phyloP scores from a whole-genome alignment of 2,113 vertebrate species.

The Axis porcinus region DNA sequence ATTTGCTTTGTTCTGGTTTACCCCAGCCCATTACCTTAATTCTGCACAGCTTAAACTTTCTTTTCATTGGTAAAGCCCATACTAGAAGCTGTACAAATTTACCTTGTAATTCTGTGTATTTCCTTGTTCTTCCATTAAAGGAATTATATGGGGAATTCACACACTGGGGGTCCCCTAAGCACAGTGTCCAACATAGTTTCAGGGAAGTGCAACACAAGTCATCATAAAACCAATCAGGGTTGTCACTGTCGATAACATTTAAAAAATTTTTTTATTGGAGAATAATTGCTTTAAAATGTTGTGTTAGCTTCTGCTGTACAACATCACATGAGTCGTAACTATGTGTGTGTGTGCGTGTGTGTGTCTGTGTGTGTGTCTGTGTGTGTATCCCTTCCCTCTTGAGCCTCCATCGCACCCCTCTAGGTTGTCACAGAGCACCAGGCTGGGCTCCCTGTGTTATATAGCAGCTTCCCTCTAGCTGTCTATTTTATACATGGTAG shows the following conservation, averaged over 20 bases:
- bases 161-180: neutral
- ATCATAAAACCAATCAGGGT: neutral
- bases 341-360: neutral
- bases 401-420: neutral
- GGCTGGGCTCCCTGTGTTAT: neutral
- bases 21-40: neutral
- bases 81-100: neutral
- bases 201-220: neutral
- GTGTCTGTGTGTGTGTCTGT: neutral
- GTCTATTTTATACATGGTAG: neutral
- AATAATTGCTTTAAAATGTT: neutral
- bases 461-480: neutral
- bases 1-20: neutral
- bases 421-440: neutral
- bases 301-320: neutral
- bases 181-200: neutral
- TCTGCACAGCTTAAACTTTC: neutral
- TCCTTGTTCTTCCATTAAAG: neutral
- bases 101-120: neutral
- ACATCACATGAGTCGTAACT: neutral
- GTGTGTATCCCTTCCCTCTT: neutral
- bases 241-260: neutral
- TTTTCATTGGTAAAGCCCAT: neutral
- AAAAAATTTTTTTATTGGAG: neutral
- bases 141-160: neutral